Evolutionary conservation across 2,888 invertebrate genomes (phyloP), one percentile per base, ranked within the genome.

Genomic region (Ischnus inquisitorius): DNA sequence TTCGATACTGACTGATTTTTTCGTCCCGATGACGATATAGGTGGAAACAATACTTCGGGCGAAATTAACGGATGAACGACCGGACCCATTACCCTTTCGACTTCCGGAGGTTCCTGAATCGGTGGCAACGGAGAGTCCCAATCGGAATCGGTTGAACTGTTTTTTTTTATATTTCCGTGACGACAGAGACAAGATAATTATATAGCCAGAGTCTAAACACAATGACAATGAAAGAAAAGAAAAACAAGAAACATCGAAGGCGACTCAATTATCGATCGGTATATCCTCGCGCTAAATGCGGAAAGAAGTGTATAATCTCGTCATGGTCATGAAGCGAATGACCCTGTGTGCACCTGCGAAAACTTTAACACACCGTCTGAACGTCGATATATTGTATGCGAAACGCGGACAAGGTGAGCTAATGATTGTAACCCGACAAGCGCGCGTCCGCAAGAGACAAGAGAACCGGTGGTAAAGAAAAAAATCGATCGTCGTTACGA

Each of bases 121-220:
- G 92, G 92, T 22, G 92, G 92, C 71, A 92, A 87, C 62, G 92
- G 92, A 6, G 91, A 91, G 43, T 90, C 91, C 90, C 90, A 92
- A 46, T 93, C 93, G 28, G 92, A 91, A 71, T 91, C 91, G 19
- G 90, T 90, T 10, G 92, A 92, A 86, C 93, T 93, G 77, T 28
- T 22, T 25, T 16, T n/a, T n/a, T n/a, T n/a, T n/a, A n/a, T n/a
- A n/a, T n/a, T n/a, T 51, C 48, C 8, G 34, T 34, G 0, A 34
- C 4, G 34, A 34, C 1, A 5, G 34, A 34, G 6, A 34, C 8
- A 5, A n/a, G 25, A 34, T 6, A 60, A 34, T 48, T 28, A 60
- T 16, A 12, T 19, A 10, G 10, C 10, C 19, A 3, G 3, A 51
- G 3, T 3, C 10, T 1, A 78, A 78, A 62, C 1, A 48, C 4